Base-by-base conservation (phyloP, 2,797 vertebrate genomes). In the Mastacembelus armatus region DNA sequence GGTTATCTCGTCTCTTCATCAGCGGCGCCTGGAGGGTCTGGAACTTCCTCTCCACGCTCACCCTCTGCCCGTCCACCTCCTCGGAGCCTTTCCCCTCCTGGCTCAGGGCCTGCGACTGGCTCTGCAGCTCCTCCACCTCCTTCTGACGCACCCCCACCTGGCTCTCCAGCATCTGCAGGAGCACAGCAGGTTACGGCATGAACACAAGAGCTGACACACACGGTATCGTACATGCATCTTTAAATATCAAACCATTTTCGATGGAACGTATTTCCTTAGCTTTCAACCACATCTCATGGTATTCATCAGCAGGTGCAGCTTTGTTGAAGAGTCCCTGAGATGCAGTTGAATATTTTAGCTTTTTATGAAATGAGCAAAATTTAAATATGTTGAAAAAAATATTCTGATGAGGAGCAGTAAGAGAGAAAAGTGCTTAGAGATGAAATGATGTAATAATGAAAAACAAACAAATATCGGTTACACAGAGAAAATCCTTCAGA, bases 121-220 rank as follows among this genome's bases (percentile, higher is more conserved):
- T 84, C 77, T 95, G 94, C 50, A 98, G 93, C 85, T 98, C 96
- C 56, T 93, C 95, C 27, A 98, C 95, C 90, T 98, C 96, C 91
- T 95, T 96, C 92, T 96, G 95, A 40, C 96, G 95, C 29, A 97
- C 96, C 74, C 97, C 96, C 94, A 97, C 96, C 92, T 98, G 96
- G 73, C 96, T 97, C 89, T 97, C 96, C 76, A 97, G 90, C 93
- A 97, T 97, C 96, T 98, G 85, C 61, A 47, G 29, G 44, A 50
- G 19, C 9, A 64, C 6, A 12, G 2, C 15, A 38, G 36, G 7
- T 24, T n/a, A n/a, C n/a, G n/a, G n/a, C n/a, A n/a, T n/a, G n/a
- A n/a, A n/a, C n/a, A n/a, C n/a, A n/a, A n/a, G n/a, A n/a, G n/a
- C n/a, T n/a, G n/a, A n/a, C n/a, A n/a, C n/a, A n/a, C n/a, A n/a